These are phyloP conservation scores for Lumbricus terrestris DNA, from an alignment of 2,888 invertebrate genomes.

Conservation along the genomic window DNA sequence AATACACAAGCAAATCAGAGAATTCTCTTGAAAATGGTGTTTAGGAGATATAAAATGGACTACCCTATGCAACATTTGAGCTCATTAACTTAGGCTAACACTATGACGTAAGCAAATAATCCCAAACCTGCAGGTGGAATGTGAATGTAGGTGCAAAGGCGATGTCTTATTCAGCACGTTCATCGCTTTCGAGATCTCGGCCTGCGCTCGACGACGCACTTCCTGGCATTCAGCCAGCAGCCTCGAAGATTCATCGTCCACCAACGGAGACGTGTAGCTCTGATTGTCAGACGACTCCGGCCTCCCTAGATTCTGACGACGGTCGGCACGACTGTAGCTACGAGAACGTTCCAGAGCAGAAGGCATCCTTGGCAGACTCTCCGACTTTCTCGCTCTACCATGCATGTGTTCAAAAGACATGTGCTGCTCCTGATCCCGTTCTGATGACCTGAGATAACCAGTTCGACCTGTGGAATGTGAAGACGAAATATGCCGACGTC, in stretches of 20 bases:
- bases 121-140: not conserved
- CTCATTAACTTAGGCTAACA: not conserved
- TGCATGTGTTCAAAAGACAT: not conserved
- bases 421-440: not conserved
- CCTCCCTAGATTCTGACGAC: not conserved
- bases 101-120: not conserved
- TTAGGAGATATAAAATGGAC: not conserved
- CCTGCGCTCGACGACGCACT: conserved; percentile 26
- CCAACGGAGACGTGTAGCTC: not conserved
- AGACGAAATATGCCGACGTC: not conserved
- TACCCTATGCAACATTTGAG: not conserved
- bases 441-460: not conserved
- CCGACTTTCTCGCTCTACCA: not conserved
- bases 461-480: not conserved
- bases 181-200: conserved; percentile 34
- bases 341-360: not conserved
- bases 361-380: not conserved
- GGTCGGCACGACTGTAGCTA: not conserved
- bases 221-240: conserved; percentile 36
- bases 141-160: not conserved
- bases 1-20: not conserved
- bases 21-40: not conserved
- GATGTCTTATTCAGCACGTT: conserved; percentile 26
- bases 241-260: conserved; percentile 34
- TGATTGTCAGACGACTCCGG: not conserved